phyloP scores from a whole-genome alignment of 2,113 vertebrate genomes.

The Phrynosoma blainvillii region DNA sequence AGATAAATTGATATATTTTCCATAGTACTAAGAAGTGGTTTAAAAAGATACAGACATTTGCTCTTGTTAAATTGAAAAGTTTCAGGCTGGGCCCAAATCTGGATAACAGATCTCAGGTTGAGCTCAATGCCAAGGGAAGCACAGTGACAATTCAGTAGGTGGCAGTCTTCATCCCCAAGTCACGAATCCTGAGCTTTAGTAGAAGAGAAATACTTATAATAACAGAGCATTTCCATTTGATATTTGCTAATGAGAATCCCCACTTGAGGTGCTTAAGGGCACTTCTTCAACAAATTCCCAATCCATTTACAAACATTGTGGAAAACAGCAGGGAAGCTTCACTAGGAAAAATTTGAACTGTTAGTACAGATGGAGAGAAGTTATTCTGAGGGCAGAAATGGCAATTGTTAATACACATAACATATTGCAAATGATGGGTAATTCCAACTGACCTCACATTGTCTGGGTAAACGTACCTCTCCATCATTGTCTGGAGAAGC shows the following conservation, averaged over 20 bases:
- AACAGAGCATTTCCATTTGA: slow-evolving; percentile 52
- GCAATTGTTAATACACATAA: slow-evolving; percentile 36
- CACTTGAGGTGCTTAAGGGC: slow-evolving; percentile 44
- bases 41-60: neutral
- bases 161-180: slow-evolving; percentile 35
- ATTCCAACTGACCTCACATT: neutral
- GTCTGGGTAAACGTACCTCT: neutral
- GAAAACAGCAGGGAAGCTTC: slow-evolving; percentile 46
- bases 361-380: slow-evolving; percentile 30
- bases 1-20: slow-evolving; percentile 26
- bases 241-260: slow-evolving; percentile 61
- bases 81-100: slow-evolving; percentile 15
- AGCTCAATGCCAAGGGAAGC: slow-evolving; percentile 27
- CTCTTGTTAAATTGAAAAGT: slow-evolving; percentile 8
- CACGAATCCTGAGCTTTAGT: neutral
- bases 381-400: slow-evolving; percentile 31
- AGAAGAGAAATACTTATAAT: slow-evolving; percentile 19
- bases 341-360: slow-evolving; percentile 34
- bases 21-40: neutral
- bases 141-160: slow-evolving; percentile 25
- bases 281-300: slow-evolving; percentile 52
- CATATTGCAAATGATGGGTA: neutral
- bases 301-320: slow-evolving; percentile 42
- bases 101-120: neutral
- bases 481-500: too few relatives aligned